These are phyloP conservation scores for Nettapus auritus DNA, from an alignment of 2,113 vertebrate genomes.

Conservation along the genomic window DNA sequence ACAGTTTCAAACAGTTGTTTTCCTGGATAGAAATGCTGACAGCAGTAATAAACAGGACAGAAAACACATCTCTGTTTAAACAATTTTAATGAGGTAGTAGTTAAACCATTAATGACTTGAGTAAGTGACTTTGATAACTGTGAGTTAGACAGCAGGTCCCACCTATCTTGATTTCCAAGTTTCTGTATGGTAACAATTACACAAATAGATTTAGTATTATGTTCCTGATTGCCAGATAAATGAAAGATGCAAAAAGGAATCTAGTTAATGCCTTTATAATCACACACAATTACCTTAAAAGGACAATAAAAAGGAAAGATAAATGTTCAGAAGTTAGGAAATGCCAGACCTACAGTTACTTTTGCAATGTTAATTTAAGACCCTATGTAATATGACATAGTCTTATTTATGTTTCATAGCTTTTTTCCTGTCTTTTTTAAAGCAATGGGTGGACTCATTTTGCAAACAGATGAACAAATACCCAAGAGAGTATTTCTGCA, in stretches of 20 bases:
- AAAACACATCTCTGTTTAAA: slow-evolving; percentile 32
- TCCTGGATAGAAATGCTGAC: not conserved
- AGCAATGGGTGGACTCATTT: not conserved
- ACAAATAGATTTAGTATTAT: slow-evolving; percentile 33
- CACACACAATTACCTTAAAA: slow-evolving; percentile 53
- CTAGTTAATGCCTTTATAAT: slow-evolving; percentile 59
- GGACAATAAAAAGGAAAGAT: slow-evolving; percentile 45
- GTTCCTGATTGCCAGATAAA: slow-evolving; percentile 52
- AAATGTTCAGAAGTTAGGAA: slow-evolving; percentile 18
- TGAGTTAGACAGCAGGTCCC: not conserved
- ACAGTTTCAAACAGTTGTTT: not conserved
- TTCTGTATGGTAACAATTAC: slow-evolving; percentile 22
- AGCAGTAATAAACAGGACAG: not conserved
- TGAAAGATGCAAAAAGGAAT: slow-evolving; percentile 48
- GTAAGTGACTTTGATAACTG: slow-evolving; percentile 18
- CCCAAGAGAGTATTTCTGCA: not conserved
- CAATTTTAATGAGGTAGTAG: not conserved
- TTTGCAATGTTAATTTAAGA: slow-evolving; percentile 7
- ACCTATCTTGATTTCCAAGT: slow-evolving; percentile 10
- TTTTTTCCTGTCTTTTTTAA: not conserved
- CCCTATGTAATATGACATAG: not conserved
- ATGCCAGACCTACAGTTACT: not conserved
- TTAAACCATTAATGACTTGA: slow-evolving; percentile 45
- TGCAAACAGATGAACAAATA: not conserved
- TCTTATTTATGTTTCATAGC: not conserved